Evolutionary conservation across 23 tunicate species (phyloP), one percentile per base, ranked within the genome.

Genomic region (Trididemnum nubilum): DNA sequence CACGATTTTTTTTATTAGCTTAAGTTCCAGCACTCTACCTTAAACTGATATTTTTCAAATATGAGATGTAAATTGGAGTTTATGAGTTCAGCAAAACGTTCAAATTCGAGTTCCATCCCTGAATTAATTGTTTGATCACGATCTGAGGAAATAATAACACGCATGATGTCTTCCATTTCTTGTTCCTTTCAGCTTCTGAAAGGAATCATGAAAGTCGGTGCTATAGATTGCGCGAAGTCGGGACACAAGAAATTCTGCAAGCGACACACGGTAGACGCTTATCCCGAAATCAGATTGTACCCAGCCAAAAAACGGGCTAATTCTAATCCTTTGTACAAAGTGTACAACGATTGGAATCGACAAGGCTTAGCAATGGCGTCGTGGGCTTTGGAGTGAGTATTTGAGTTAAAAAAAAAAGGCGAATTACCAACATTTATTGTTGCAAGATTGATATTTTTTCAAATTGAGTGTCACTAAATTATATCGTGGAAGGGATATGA

Each of bases 371-470:
- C 75, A 2, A 71, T 93, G 25, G 92, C 93, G 0, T 54, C 78
- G 19, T 93, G 98, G 98, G 98, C 90, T 21, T 28, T 93, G 34
- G 79, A 87, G 98, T 93, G 73, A 83, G 93, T 79, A n/a, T n/a
- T n/a, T 26, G 71, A 7, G 18, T 7, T n/a, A n/a, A n/a, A n/a
- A n/a, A n/a, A n/a, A n/a, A n/a, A n/a, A n/a, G n/a, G n/a, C n/a
- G n/a, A n/a, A n/a, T n/a, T n/a, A n/a, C n/a, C n/a, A 15, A 15
- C 58, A 15, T 50, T 15, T 19, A 19, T 50, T 50, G 19, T 50
- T 50, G 15, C 19, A 19, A 50, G 19, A 50, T 19, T 19, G 19
- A 50, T 19, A 50, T 19, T 50, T 50, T 50, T 50, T 15, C 58
- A 50, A 50, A 19, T 50, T 50, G 58, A 50, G 19, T 15, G 19